phyloP scores from a whole-genome alignment of 2,888 invertebrate genomes.

The Cataglyphis cursor region DNA sequence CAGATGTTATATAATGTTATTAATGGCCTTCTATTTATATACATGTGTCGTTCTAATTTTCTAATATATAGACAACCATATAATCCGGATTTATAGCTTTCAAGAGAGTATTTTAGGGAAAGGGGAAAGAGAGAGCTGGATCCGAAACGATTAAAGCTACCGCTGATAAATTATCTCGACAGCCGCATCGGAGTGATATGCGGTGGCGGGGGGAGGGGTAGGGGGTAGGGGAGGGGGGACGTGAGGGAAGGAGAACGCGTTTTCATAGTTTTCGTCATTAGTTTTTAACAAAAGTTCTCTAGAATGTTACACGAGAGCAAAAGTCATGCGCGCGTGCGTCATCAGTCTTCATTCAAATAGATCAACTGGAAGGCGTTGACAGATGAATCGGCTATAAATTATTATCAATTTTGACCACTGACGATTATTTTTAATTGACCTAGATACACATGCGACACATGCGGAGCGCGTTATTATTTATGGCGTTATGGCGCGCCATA shows the following conservation, averaged over 20 bases:
- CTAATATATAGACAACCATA: slow-evolving; percentile 8
- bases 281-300: slow-evolving; percentile 44
- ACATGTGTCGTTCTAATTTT: slow-evolving; percentile 19
- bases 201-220: not conserved
- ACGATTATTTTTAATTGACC: slow-evolving; percentile 58
- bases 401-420: slow-evolving; percentile 51
- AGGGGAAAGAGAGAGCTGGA: not conserved
- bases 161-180: slow-evolving; percentile 53
- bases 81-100: slow-evolving; percentile 44
- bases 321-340: slow-evolving; percentile 21
- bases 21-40: slow-evolving; percentile 27
- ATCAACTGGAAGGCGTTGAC: slow-evolving; percentile 47
- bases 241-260: not conserved
- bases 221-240: no score
- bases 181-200: slow-evolving; percentile 18
- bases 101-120: slow-evolving; percentile 9
- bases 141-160: slow-evolving; percentile 50
- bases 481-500: slow-evolving; percentile 21
- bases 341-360: slow-evolving; percentile 54
- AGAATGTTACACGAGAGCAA: slow-evolving; percentile 23
- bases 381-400: slow-evolving; percentile 54
- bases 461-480: slow-evolving; percentile 50
- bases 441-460: slow-evolving; percentile 44
- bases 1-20: not conserved
- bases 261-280: slow-evolving; percentile 30